Percentiles rank a stretch among this genome's conserved stretches.
phyloP scores from a whole-genome alignment of 2,888 invertebrate genomes.

The Spatulosminthurus flaviceps region DNA sequence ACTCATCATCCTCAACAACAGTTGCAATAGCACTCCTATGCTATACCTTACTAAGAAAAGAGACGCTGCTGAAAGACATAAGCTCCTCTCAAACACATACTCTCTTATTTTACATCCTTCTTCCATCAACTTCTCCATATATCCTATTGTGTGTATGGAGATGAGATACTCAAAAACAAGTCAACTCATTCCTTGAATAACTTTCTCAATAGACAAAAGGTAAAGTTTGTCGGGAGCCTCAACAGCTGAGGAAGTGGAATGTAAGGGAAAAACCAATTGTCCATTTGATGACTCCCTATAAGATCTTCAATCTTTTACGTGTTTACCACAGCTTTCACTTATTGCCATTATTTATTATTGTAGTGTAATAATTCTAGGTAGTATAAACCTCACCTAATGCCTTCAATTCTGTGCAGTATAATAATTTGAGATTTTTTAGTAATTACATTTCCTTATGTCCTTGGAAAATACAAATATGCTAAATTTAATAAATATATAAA shows the following conservation, averaged over 20 bases:
- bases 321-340: too few species aligned
- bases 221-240: not conserved
- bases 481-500: too few species aligned
- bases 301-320: not conserved
- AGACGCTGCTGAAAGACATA: not conserved
- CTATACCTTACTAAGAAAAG: not conserved
- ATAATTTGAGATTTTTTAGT: too few species aligned
- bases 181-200: constrained; percentile 1
- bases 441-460: too few species aligned
- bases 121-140: not conserved
- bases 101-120: too few species aligned
- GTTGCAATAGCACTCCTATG: not conserved
- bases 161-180: not conserved
- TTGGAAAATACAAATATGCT: too few species aligned
- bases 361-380: too few species aligned
- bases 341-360: too few species aligned
- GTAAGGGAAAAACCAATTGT: not conserved
- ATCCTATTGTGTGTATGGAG: too few species aligned
- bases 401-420: too few species aligned
- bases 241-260: not conserved
- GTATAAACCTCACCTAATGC: too few species aligned
- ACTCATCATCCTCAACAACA: not conserved
- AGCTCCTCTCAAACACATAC: not conserved
- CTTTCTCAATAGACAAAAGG: not conserved
- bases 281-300: not conserved